Conservation (phyloP, 2,797 vertebrate species). For the Bradypodion ventrale region DNA sequence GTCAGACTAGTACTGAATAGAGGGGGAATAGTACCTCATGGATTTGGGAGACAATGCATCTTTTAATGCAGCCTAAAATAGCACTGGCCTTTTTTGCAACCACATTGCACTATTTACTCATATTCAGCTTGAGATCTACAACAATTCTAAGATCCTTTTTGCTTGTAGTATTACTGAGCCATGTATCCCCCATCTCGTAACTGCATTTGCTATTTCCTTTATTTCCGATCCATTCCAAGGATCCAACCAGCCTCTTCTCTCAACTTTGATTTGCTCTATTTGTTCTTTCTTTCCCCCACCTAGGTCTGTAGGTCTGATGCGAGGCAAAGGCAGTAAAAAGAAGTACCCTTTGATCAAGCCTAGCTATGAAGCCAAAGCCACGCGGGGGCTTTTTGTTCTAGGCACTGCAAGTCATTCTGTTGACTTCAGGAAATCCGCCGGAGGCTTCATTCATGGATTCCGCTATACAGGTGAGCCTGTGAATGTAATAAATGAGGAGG, state of each 20-base stretch:
- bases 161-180: too few species aligned
- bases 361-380: slow-evolving; percentile 88
- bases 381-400: slow-evolving; percentile 87
- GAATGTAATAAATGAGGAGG: background rate
- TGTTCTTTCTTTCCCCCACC: slow-evolving; percentile 24
- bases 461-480: slow-evolving; percentile 89
- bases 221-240: background rate
- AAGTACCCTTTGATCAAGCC: slow-evolving; percentile 88
- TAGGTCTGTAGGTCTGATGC: slow-evolving; percentile 74
- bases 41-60: too few species aligned
- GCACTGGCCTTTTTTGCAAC: too few species aligned
- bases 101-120: too few species aligned
- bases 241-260: background rate
- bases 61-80: too few species aligned
- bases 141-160: too few species aligned
- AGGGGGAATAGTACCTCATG: too few species aligned
- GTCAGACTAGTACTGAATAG: too few species aligned
- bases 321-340: slow-evolving; percentile 75
- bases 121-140: too few species aligned
- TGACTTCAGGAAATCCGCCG: slow-evolving; percentile 92
- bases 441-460: slow-evolving; percentile 96
- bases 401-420: slow-evolving; percentile 92
- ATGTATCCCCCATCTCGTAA: too few species aligned
- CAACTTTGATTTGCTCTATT: slow-evolving; percentile 18
- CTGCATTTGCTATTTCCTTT: too few species aligned